Evolutionary conservation across 2,113 vertebrate species (phyloP).

Genomic region (Pheucticus melanocephalus): DNA sequence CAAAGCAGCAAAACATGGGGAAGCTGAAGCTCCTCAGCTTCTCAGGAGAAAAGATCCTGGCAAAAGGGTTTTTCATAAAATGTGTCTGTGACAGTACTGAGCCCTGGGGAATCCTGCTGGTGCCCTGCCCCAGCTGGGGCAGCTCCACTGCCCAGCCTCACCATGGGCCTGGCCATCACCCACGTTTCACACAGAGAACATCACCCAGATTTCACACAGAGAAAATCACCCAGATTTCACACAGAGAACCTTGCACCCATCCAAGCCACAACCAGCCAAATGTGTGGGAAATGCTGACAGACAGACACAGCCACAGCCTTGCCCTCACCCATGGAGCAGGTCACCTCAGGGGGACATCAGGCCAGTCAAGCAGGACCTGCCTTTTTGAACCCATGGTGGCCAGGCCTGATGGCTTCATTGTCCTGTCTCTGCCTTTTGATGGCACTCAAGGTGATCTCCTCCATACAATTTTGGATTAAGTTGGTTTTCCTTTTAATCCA

Average conservation of each 20-base stretch:
- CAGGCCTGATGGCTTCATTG: not conserved
- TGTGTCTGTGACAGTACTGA: not conserved
- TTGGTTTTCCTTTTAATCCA: not conserved
- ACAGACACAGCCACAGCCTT: not conserved
- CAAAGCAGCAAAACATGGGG: no score
- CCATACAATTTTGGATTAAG: not conserved
- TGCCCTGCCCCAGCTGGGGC: not conserved
- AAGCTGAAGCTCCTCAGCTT: no score
- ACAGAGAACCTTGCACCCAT: no score
- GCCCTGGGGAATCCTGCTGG: not conserved
- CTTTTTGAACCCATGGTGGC: not conserved
- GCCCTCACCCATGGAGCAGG: no score
- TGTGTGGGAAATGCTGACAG: not conserved
- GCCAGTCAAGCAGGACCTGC: not conserved
- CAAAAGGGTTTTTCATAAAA: no score
- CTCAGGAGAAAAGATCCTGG: no score
- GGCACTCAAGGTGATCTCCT: not conserved
- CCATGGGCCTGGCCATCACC: not conserved
- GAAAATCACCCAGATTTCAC: no score
- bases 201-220: rapidly evolving
- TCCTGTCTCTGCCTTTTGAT: not conserved
- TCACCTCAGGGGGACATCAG: not conserved
- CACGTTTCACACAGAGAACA: rapidly evolving
- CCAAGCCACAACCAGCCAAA: not conserved
- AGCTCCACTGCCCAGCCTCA: not conserved